Conservation (phyloP, 2,888 invertebrate genomes). For the Idaea biselata region DNA sequence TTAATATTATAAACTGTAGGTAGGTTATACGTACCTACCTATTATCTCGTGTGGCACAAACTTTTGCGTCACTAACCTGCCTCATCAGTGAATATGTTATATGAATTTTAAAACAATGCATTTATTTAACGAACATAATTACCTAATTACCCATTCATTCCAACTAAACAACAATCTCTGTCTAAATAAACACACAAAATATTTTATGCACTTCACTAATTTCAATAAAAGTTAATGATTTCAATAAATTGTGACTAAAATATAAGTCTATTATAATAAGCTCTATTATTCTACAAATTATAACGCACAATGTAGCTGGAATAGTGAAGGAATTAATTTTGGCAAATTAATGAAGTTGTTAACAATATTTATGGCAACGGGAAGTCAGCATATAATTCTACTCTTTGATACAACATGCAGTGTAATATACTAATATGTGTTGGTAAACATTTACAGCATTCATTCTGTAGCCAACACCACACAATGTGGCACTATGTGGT, state of each 20-base stretch:
- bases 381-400: not conserved
- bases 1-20: too few relatives aligned
- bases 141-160: not conserved
- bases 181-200: not conserved
- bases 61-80: too few relatives aligned
- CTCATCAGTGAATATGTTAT: too few relatives aligned
- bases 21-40: too few relatives aligned
- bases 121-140: not conserved
- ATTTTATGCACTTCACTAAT: not conserved
- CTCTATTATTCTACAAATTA: not conserved
- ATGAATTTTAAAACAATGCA: not conserved
- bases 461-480: not conserved
- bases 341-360: conserved; percentile 3
- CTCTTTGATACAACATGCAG: not conserved
- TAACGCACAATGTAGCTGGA: not conserved
- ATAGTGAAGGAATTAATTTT: not conserved
- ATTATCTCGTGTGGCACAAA: too few relatives aligned
- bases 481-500: not conserved
- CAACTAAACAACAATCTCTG: not conserved
- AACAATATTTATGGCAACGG: not conserved
- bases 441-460: not conserved
- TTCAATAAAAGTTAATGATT: not conserved
- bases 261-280: not conserved
- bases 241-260: not conserved
- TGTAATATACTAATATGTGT: not conserved